Conservation (phyloP, 23 tunicate genomes). For the Ascidia mentula region DNA sequence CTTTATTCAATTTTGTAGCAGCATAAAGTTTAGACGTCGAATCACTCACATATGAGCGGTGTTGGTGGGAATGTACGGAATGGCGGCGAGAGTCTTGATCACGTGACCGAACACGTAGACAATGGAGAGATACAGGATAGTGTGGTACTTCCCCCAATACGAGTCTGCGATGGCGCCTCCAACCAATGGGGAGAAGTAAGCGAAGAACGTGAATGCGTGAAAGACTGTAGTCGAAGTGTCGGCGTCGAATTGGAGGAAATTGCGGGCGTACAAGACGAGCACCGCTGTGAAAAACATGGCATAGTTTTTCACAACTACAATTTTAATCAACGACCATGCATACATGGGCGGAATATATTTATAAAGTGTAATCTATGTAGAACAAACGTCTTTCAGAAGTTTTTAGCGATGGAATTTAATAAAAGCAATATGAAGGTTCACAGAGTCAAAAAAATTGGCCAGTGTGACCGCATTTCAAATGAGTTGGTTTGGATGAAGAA, state of each 20-base stretch:
- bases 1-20: too few relatives aligned
- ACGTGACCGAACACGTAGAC: conserved; percentile 74
- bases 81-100: conserved; percentile 66
- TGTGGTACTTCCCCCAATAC: conserved; percentile 85
- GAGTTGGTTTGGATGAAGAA: too few relatives aligned
- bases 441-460: too few relatives aligned
- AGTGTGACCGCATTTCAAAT: too few relatives aligned
- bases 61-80: conserved; percentile 55
- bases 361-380: too few relatives aligned
- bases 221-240: conserved; percentile 70
- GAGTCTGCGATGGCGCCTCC: conserved; percentile 95
- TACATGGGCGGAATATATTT: too few relatives aligned
- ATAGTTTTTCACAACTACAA: too few relatives aligned
- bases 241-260: conserved; percentile 62
- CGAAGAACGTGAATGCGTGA: conserved; percentile 80
- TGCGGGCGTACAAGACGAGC: conserved; percentile 68
- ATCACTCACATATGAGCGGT: conserved; percentile 63
- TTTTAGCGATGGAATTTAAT: too few relatives aligned
- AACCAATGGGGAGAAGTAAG: conserved; percentile 83
- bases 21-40: neutral
- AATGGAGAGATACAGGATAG: conserved; percentile 61
- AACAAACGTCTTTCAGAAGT: too few relatives aligned
- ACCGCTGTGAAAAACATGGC: conserved; percentile 55
- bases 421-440: too few relatives aligned
- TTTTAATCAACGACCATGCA: too few relatives aligned